Percentiles rank a stretch among this genome's conserved stretches.
These are phyloP conservation scores for Candidula unifasciata DNA, from an alignment of 2,888 invertebrate genomes.

Conservation along the genomic window DNA sequence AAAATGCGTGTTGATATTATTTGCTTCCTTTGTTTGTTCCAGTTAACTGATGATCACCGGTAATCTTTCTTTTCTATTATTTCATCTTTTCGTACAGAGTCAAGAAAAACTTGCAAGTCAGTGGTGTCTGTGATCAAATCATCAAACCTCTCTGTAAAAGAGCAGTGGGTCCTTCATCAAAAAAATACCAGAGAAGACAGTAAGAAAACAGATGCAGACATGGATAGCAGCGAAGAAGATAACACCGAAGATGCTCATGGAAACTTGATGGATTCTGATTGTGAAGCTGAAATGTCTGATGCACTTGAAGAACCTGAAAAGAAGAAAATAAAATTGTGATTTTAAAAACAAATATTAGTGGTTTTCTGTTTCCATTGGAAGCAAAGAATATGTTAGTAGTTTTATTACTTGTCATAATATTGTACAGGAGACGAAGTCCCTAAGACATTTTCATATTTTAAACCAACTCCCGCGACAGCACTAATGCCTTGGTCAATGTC, in stretches of 20 bases:
- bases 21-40: too few species aligned
- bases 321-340: conserved; percentile 6
- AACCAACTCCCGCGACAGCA: too few species aligned
- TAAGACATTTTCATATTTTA: too few species aligned
- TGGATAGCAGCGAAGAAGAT: conserved; percentile 5
- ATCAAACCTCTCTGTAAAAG: conserved; percentile 36
- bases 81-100: conserved; percentile 40
- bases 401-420: too few species aligned
- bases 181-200: not conserved
- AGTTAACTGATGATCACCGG: too few species aligned
- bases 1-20: too few species aligned
- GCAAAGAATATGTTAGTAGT: too few species aligned
- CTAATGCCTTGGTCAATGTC: too few species aligned
- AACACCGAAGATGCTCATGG: not conserved
- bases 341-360: not conserved
- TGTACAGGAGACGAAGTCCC: too few species aligned
- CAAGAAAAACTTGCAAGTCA: conserved; percentile 52
- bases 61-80: not conserved
- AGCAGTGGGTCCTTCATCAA: conserved; percentile 44
- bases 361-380: not conserved
- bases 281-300: not conserved
- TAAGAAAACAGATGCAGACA: not conserved
- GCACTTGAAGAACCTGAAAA: conserved; percentile 1
- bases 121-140: conserved; percentile 48
- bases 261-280: not conserved